Evolutionary conservation across 2,797 vertebrate genomes (phyloP), one percentile per base, ranked within the genome.

Genomic region (Melanitta fusca): DNA sequence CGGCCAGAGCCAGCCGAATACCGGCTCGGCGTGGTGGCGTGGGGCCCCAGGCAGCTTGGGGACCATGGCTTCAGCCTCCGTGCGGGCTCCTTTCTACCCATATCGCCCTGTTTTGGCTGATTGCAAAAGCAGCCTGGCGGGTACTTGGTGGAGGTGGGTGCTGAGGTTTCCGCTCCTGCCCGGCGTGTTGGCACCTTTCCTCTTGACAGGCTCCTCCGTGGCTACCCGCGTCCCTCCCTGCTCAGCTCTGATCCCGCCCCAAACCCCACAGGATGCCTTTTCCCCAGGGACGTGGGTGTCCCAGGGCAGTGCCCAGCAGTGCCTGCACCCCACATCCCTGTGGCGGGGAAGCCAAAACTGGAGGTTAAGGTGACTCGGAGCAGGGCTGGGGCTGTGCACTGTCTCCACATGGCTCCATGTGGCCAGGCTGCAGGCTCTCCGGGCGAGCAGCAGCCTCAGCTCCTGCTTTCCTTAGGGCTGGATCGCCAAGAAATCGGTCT

Each of bases 361-460:
- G 34, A 51, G 47, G 43, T 71, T 27, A 13, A 34, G 61, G 47
- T 66, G 68, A 43, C 41, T 0, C 9, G 10, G 28, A 54, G 20
- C 19, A 16, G 62, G 30, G 19, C 39, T 27, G 47, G 60, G 41
- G 56, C 64, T 14, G 58, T 20, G 45, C 10, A 0, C 25, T 12
- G 2, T 36, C 41, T 68, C 77, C 80, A 5, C 0, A 6, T 43
- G 0, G 0, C 10, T 22, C 24, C 65, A 16, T 25, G 36, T 47
- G 51, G 70, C 13, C 61, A 43, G 39, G 39, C 39, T 30, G 9
- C 2, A 3, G n/a, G 38, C 13, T 69, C 56, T 58, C 28, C 7
- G 12, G 21, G 47, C 0, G 1, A 32, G 62, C 58, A 56, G 39
- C 68, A 13, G 30, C 56, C 41, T 43, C 68, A 19, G 16, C 13